Conservation (phyloP, 2,888 invertebrate genomes). For the Neoscelio sp. region DNA sequence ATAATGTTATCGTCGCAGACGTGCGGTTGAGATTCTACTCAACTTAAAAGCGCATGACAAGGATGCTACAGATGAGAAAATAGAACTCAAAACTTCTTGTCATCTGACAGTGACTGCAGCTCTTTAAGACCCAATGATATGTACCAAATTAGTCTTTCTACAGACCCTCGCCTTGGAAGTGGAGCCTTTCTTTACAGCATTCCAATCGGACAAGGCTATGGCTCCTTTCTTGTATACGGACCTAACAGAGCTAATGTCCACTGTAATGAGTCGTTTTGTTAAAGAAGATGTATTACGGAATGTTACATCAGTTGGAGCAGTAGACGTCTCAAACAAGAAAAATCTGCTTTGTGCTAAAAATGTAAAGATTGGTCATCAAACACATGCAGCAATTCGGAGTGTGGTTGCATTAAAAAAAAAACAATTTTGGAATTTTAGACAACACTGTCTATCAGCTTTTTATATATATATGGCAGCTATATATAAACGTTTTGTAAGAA, state of each 20-base stretch:
- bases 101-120: constrained; percentile 1
- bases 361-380: too few species aligned
- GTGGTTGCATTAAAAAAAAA: background rate
- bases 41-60: constrained; percentile 13
- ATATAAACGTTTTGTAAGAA: constrained; percentile 30
- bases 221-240: constrained; percentile 61
- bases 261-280: constrained; percentile 7
- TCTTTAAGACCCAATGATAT: constrained; percentile 8
- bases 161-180: constrained; percentile 52
- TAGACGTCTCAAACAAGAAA: too few species aligned
- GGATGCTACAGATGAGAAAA: background rate
- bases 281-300: background rate
- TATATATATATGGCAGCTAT: too few species aligned
- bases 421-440: constrained; percentile 2
- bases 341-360: too few species aligned
- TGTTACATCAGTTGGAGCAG: background rate
- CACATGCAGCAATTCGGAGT: background rate
- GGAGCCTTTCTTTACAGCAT: constrained; percentile 66
- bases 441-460: constrained; percentile 8
- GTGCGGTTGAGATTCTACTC: too few species aligned
- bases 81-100: constrained; percentile 11
- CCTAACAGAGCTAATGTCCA: background rate
- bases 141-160: constrained; percentile 63
- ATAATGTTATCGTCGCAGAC: too few species aligned
- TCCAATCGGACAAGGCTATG: constrained; percentile 65